Evolutionary conservation across 2,113 vertebrate genomes (phyloP).

Genomic region (Lasiurus borealis): DNA sequence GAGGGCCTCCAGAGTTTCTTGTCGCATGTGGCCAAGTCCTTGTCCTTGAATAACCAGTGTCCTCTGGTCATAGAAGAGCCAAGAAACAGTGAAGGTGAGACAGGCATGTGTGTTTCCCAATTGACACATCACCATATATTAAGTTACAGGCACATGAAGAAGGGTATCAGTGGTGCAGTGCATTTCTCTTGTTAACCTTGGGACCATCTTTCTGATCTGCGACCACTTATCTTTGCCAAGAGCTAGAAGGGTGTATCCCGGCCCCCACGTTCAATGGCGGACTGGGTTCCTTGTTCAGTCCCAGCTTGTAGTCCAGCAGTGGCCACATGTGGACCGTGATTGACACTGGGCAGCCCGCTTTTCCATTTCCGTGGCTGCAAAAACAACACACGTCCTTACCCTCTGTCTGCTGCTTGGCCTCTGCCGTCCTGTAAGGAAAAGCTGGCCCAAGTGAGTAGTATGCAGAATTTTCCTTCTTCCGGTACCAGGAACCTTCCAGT

Average conservation of each 20-base stretch:
- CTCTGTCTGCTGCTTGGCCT: rapidly evolving
- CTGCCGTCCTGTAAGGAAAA: background rate
- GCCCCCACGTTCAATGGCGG: background rate
- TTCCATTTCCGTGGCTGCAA: background rate
- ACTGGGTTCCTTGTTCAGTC: background rate
- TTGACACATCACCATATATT: background rate
- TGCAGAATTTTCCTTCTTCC: background rate
- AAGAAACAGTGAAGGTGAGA: background rate
- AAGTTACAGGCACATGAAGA: background rate
- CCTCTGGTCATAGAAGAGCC: background rate
- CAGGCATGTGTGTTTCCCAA: background rate
- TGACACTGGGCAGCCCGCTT: rapidly evolving
- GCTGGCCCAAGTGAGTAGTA: background rate
- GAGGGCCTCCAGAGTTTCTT: background rate
- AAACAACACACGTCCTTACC: background rate
- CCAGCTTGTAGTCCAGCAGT: background rate
- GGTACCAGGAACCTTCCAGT: background rate
- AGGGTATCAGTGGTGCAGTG: background rate
- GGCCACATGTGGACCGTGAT: background rate
- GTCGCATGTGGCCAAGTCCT: background rate
- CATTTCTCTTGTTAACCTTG: background rate
- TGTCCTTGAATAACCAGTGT: background rate
- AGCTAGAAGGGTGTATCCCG: background rate
- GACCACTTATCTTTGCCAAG: background rate
- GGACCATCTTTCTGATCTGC: background rate